phyloP scores from a whole-genome alignment of 2,888 invertebrate genomes.

The Cheilosia variabilis region DNA sequence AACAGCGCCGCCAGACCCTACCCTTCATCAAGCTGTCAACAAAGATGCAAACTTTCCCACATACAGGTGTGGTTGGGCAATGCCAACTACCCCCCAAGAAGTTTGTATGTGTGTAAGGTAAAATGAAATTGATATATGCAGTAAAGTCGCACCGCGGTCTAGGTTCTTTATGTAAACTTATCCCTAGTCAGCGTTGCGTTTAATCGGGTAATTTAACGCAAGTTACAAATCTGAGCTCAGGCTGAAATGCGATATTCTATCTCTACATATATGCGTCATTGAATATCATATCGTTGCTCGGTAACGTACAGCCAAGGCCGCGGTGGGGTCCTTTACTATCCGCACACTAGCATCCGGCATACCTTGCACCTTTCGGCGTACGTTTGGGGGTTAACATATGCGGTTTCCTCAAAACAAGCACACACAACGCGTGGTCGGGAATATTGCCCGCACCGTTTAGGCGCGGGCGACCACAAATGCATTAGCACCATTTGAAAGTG shows the following conservation, averaged over 20 bases:
- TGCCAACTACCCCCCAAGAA: not conserved
- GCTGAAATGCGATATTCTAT: conserved; percentile 42
- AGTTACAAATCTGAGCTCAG: conserved; percentile 1
- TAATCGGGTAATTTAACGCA: conserved; percentile 61
- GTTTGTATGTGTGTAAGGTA: not conserved
- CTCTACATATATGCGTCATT: conserved; percentile 43
- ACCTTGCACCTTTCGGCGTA: not conserved
- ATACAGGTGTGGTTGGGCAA: conserved; percentile 9
- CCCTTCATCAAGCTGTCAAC: conserved; percentile 15
- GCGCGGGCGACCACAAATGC: conserved; percentile 31
- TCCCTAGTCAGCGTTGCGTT: conserved; percentile 39
- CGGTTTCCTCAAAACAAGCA: conserved; percentile 13
- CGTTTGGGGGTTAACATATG: not conserved
- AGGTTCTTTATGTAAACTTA: conserved; percentile 2
- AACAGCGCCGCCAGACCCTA: not conserved
- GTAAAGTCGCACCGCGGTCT: conserved; percentile 10
- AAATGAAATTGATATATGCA: conserved; percentile 4
- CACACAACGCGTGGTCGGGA: conserved; percentile 3
- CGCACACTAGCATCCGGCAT: too few species aligned
- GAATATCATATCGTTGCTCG: conserved; percentile 22
- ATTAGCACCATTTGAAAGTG: conserved; percentile 52
- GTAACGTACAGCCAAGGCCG: not conserved
- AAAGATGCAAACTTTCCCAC: conserved; percentile 23
- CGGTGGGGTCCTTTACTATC: not conserved
- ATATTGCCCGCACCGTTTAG: not conserved